Evolutionary conservation across 2,113 vertebrate species (phyloP).

Genomic region (Sterrhoptilus dennistouni): DNA sequence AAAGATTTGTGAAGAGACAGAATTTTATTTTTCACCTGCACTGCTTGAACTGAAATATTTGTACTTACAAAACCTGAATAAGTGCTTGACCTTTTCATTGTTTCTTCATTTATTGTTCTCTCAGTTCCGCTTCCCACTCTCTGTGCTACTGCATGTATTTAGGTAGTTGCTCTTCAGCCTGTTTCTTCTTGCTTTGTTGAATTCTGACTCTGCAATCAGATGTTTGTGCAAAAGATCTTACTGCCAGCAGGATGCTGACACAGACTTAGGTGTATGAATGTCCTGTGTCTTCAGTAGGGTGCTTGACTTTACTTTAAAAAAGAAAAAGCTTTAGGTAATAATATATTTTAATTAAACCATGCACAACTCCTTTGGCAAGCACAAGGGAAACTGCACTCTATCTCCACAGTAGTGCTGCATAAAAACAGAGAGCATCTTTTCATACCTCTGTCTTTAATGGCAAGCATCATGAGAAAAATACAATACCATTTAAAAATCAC

Average conservation of each 20-base stretch:
- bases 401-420: background rate
- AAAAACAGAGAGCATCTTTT: background rate
- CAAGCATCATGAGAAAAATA: background rate
- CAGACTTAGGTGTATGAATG: background rate
- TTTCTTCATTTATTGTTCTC: slow-evolving; percentile 38
- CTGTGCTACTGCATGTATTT: background rate
- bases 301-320: background rate
- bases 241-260: background rate
- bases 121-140: background rate
- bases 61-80: background rate
- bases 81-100: slow-evolving; percentile 10
- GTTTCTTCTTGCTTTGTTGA: slow-evolving; percentile 1
- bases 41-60: background rate
- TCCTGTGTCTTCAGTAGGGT: background rate
- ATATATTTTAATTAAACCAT: background rate
- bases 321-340: background rate
- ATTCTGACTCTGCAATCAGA: background rate
- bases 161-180: background rate
- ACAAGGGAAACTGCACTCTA: background rate
- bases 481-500: background rate
- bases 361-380: background rate
- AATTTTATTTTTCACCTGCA: background rate
- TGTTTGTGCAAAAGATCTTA: slow-evolving; percentile 3
- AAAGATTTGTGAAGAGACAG: background rate
- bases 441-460: background rate